Conservation (phyloP, 2,113 vertebrate species). For the Scortum barcoo region DNA sequence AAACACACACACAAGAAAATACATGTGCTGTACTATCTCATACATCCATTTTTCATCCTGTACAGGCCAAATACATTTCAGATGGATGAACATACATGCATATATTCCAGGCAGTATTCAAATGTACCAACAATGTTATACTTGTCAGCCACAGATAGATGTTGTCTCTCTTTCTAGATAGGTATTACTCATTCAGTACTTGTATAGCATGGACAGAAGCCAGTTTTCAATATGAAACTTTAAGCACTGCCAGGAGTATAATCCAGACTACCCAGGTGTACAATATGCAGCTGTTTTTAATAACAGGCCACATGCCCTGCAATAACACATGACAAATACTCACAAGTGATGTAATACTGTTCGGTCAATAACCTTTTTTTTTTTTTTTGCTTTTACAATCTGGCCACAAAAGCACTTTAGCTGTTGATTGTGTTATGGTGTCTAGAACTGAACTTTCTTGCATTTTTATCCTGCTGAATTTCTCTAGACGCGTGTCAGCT, state of each 20-base stretch:
- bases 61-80: constrained; percentile 16
- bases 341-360: constrained; percentile 29
- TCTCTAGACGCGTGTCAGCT: background rate
- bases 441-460: constrained; percentile 3
- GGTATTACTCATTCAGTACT: constrained; percentile 42
- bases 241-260: constrained; percentile 41
- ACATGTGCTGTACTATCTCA: background rate
- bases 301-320: constrained; percentile 54
- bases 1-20: background rate
- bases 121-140: background rate
- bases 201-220: constrained; percentile 35
- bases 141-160: constrained; percentile 32
- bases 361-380: background rate
- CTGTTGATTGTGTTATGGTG: background rate
- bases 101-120: constrained; percentile 15
- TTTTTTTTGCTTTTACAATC: too few species aligned
- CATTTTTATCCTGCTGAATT: background rate
- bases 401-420: background rate
- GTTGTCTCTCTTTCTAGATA: constrained; percentile 23
- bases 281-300: constrained; percentile 67
- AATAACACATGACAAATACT: constrained; percentile 56
- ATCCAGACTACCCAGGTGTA: constrained; percentile 52
- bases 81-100: constrained; percentile 13
- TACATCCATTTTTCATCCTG: background rate
- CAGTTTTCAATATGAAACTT: constrained; percentile 51